phyloP scores from a whole-genome alignment of 1,140 invertebrate genomes.

The Diuraphis noxia region DNA sequence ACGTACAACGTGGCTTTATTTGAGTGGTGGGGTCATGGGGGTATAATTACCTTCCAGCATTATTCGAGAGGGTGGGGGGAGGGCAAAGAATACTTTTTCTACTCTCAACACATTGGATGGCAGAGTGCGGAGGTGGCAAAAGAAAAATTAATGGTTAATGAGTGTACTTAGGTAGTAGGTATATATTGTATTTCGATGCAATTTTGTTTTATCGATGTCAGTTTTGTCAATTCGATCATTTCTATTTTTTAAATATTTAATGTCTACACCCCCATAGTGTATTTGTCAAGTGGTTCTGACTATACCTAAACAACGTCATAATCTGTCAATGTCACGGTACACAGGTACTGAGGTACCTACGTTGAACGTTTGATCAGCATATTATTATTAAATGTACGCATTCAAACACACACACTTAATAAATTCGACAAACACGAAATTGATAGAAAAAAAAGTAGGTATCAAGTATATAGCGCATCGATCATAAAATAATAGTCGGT shows the following conservation, averaged over 20 bases:
- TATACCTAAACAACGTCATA: not conserved
- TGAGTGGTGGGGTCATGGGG: too few relatives aligned
- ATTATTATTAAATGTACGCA: not conserved
- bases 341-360: not conserved
- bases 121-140: not conserved
- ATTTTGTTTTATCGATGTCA: not conserved
- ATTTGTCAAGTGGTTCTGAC: not conserved
- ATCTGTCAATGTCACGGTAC: not conserved
- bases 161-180: not conserved
- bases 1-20: not conserved
- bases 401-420: not conserved
- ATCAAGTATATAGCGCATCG: not conserved
- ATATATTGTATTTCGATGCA: not conserved
- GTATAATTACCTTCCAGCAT: not conserved
- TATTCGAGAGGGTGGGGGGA: too few relatives aligned
- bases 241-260: not conserved
- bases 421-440: slow-evolving; percentile 10
- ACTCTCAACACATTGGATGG: not conserved
- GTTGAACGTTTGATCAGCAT: not conserved
- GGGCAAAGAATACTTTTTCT: not conserved
- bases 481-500: slow-evolving; percentile 1
- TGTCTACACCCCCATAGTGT: not conserved
- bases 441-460: not conserved
- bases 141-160: not conserved
- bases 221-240: not conserved